Conservation (phyloP, 2,113 vertebrate genomes). For the Tetraodon nigroviridis region DNA sequence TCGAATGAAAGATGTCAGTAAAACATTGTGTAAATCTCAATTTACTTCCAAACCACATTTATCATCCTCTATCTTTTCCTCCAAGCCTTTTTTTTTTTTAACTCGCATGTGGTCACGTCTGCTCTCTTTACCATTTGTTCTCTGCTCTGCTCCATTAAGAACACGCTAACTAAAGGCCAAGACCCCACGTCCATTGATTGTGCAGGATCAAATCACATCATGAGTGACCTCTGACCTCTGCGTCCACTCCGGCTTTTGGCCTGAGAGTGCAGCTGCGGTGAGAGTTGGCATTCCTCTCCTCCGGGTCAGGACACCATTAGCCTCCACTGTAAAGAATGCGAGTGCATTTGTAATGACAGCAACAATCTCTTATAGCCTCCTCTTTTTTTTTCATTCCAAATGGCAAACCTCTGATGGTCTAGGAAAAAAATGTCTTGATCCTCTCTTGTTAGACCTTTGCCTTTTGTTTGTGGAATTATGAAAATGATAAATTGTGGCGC, state of each 20-base stretch:
- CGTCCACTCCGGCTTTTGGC: slow-evolving; percentile 46
- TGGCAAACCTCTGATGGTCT: slow-evolving; percentile 18
- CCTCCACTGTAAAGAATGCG: slow-evolving; percentile 63
- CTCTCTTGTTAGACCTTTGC: slow-evolving; percentile 2
- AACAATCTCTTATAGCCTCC: slow-evolving; percentile 22
- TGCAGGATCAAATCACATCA: slow-evolving; percentile 68
- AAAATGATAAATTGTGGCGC: slow-evolving; percentile 37
- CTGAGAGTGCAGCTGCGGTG: slow-evolving; percentile 66
- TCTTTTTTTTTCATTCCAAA: slow-evolving; percentile 3
- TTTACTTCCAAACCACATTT: not conserved
- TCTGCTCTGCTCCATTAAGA: slow-evolving; percentile 26
- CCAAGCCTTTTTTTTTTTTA: not conserved
- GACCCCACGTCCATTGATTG: slow-evolving; percentile 61
- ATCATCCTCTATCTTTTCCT: too few species aligned
- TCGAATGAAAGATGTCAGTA: too few species aligned
- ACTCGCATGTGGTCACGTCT: not conserved
- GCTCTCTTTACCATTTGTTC: slow-evolving; percentile 31
- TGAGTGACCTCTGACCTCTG: slow-evolving; percentile 63
- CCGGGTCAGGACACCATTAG: slow-evolving; percentile 66
- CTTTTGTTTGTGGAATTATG: slow-evolving; percentile 12
- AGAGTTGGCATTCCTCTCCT: slow-evolving; percentile 65
- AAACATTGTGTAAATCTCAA: too few species aligned
- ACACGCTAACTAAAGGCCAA: slow-evolving; percentile 41
- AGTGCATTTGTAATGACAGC: slow-evolving; percentile 42
- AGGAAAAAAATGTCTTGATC: slow-evolving; percentile 15